phyloP scores from a whole-genome alignment of 2,888 invertebrate species.

The Leptopilina syphax region DNA sequence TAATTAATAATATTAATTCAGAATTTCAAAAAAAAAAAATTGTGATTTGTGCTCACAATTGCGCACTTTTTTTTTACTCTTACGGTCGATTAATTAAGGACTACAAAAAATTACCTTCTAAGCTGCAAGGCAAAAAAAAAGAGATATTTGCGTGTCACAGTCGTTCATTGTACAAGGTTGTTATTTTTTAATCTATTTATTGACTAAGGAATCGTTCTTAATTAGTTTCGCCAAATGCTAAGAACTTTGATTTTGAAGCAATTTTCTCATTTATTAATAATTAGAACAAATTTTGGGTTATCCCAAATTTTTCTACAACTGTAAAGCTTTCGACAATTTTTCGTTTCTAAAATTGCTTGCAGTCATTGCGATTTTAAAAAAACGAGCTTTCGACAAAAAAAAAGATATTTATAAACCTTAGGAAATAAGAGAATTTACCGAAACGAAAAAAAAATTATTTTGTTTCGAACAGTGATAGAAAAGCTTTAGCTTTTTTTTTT shows the following conservation, averaged over 20 bases:
- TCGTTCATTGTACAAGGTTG: conserved; percentile 50
- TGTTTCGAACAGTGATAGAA: no score
- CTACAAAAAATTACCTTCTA: not conserved
- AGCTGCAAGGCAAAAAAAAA: not conserved
- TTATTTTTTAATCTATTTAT: conserved; percentile 41
- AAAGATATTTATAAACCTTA: not conserved
- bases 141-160: conserved; percentile 52
- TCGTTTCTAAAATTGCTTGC: conserved; percentile 10
- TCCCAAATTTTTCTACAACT: not conserved
- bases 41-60: conserved; percentile 35
- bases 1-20: not conserved
- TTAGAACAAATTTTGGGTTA: no score
- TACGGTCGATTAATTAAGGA: conserved; percentile 13
- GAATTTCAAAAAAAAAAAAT: not conserved
- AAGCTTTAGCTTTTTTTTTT: no score
- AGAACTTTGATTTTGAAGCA: conserved; percentile 47
- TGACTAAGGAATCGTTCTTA: conserved; percentile 54
- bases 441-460: no score
- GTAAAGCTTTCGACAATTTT: conserved; percentile 9
- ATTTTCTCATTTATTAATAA: not conserved
- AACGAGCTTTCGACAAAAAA: conserved; percentile 11
- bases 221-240: conserved; percentile 54
- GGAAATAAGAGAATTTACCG: not conserved
- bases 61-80: conserved; percentile 6
- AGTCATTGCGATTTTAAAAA: conserved; percentile 16